Evolutionary conservation across 1,140 invertebrate species (phyloP).

Genomic region (Listronotus bonariensis): DNA sequence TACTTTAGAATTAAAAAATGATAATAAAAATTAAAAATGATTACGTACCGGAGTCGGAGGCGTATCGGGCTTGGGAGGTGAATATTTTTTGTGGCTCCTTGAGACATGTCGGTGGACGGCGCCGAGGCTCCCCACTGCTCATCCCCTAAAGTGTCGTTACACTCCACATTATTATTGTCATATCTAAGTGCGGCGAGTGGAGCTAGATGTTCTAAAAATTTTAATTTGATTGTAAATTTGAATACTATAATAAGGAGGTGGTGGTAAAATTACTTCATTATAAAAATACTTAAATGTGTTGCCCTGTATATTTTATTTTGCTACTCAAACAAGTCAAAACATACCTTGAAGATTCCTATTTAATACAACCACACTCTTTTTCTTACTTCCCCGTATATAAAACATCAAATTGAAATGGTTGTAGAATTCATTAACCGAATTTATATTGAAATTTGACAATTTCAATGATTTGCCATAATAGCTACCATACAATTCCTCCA

Average conservation of each 20-base stretch:
- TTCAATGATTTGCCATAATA: slow-evolving; percentile 44
- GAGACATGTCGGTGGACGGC: not conserved
- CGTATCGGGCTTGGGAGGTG: slow-evolving; percentile 57
- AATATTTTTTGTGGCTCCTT: slow-evolving; percentile 27
- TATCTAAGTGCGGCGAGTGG: slow-evolving; percentile 13
- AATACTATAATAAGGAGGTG: no score
- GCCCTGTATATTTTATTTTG: no score
- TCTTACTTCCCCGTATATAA: slow-evolving; percentile 42
- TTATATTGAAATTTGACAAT: slow-evolving; percentile 41
- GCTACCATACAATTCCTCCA: slow-evolving; percentile 43
- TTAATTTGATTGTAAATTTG: no score
- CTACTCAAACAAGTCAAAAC: slow-evolving; percentile 4
- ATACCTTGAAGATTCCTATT: slow-evolving; percentile 49
- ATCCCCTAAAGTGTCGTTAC: not conserved
- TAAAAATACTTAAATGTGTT: no score
- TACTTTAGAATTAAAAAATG: no score
- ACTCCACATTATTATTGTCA: slow-evolving; percentile 9
- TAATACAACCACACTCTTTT: slow-evolving; percentile 45
- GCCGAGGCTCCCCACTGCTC: slow-evolving; percentile 1
- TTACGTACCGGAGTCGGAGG: slow-evolving; percentile 53
- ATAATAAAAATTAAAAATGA: slow-evolving; percentile 7
- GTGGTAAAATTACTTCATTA: no score
- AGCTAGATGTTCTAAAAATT: slow-evolving; percentile 40
- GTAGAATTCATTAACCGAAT: slow-evolving; percentile 45
- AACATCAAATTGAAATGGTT: slow-evolving; percentile 47